Evolutionary conservation across 2,888 invertebrate species (phyloP), one percentile per base, ranked within the genome.

Genomic region (Byasa hedistus): DNA sequence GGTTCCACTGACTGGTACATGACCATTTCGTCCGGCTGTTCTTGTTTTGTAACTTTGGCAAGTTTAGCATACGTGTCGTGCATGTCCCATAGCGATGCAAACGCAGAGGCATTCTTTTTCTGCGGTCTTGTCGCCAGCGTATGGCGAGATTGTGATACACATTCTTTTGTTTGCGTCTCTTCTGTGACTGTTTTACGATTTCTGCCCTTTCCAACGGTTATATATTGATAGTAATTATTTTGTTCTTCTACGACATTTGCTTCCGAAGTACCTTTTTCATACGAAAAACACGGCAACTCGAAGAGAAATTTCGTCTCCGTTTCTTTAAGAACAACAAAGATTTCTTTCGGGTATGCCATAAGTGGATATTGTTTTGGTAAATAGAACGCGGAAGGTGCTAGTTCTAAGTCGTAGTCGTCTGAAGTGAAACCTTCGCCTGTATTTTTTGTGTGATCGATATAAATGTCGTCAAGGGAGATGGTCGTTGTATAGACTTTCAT

Each of bases 21-120:
- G 12, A 92, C 90, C 84, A 92, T 87, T 69, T 90, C 88, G 56
- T 92, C 93, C 15, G 87, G 84, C 57, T 84, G 81, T 68, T 84
- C 83, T n/a, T 75, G 74, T 1, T 74, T 71, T 56, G 72, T 75
- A 4, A 78, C 71, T 68, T 77, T 75, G n/a, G 88, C 87, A 39
- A 93, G 75, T 59, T 84, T 85, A 8, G 89, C 87, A 72, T 94
- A 95, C 0, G 94, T 95, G 76, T 96, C 96, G 74, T 94, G 94
- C 94, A 96, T 95, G 73, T 96, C 95, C 93, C 96, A 96, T 76
- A 94, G 91, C 0, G 96, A 96, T 0, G 95, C 96, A 77, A 94
- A 95, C 0, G 94, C 92, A 1, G 90, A 89, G 3, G 92, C 92
- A 75, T 95, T 93, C 63, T 84, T 90, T 65, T 92, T 93, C 64